Conservation (phyloP, 2,888 invertebrate genomes). For the Ceraclea dissimilis region DNA sequence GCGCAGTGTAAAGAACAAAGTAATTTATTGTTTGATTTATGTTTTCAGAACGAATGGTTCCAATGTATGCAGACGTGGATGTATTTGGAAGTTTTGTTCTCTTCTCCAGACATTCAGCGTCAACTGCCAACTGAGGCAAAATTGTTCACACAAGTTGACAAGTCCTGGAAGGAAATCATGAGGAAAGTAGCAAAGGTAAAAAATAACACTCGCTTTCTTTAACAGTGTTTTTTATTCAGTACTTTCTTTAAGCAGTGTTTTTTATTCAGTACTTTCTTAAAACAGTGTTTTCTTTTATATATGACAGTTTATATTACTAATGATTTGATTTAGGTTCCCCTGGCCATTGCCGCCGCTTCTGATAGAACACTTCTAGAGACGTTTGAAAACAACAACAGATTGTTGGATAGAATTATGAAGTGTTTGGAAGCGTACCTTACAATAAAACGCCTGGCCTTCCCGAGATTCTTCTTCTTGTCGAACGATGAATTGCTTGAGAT, state of each 20-base stretch:
- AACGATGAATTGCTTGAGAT: conserved; percentile 89
- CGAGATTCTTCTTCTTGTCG: conserved; percentile 84
- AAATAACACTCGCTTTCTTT: background rate
- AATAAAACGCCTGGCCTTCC: conserved; percentile 75
- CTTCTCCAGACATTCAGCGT: conserved; percentile 88
- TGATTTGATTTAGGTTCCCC: conserved; percentile 57
- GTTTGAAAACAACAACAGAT: conserved; percentile 63
- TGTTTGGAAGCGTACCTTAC: conserved; percentile 85
- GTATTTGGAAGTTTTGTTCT: conserved; percentile 90
- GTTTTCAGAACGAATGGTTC: conserved; percentile 75
- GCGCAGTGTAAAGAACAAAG: background rate
- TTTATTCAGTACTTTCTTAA: conserved; percentile 1
- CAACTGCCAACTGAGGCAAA: conserved; percentile 87
- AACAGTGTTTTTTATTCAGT: background rate
- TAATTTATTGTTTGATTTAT: background rate
- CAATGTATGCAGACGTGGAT: conserved; percentile 90
- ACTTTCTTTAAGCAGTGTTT: background rate
- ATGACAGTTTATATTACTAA: too few species aligned
- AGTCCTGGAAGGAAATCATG: conserved; percentile 86
- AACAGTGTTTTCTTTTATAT: background rate
- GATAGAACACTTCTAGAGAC: conserved; percentile 62
- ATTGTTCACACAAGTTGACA: conserved; percentile 79
- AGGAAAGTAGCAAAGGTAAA: conserved; percentile 66
- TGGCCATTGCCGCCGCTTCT: conserved; percentile 75
- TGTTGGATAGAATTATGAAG: conserved; percentile 83